Evolutionary conservation across 2,888 invertebrate genomes (phyloP).

Genomic region (Meta bourneti): DNA sequence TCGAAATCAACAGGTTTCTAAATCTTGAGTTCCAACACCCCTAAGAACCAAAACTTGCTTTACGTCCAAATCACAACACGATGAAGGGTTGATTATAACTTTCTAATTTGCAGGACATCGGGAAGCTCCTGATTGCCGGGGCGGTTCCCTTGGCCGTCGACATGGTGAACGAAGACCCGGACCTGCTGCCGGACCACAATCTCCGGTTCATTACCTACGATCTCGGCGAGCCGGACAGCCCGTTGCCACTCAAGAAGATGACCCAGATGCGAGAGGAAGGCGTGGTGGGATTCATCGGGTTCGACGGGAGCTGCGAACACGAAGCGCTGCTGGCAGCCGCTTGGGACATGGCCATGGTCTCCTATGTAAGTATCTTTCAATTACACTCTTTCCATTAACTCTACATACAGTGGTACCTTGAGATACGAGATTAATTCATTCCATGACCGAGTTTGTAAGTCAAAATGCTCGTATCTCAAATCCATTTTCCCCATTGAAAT

Average conservation of each 20-base stretch:
- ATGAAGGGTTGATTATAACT: not conserved
- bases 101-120: slow-evolving; percentile 53
- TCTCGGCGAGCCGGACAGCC: slow-evolving; percentile 76
- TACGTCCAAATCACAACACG: no score
- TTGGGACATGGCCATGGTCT: slow-evolving; percentile 82
- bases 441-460: no score
- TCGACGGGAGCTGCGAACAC: slow-evolving; percentile 81
- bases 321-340: slow-evolving; percentile 82
- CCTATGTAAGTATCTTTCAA: slow-evolving; percentile 80
- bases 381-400: not conserved
- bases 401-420: not conserved
- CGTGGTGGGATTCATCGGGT: slow-evolving; percentile 81
- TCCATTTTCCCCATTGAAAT: no score
- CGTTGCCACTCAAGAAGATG: slow-evolving; percentile 78
- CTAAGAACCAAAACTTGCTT: no score
- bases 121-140: slow-evolving; percentile 78
- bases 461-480: no score
- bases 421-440: no score
- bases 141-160: slow-evolving; percentile 78
- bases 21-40: no score
- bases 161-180: slow-evolving; percentile 77
- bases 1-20: no score
- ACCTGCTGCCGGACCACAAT: slow-evolving; percentile 77
- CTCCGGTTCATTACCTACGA: slow-evolving; percentile 78
- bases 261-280: slow-evolving; percentile 82